Conservation (phyloP, 2,797 vertebrate species). For the Astyanax mexicanus region DNA sequence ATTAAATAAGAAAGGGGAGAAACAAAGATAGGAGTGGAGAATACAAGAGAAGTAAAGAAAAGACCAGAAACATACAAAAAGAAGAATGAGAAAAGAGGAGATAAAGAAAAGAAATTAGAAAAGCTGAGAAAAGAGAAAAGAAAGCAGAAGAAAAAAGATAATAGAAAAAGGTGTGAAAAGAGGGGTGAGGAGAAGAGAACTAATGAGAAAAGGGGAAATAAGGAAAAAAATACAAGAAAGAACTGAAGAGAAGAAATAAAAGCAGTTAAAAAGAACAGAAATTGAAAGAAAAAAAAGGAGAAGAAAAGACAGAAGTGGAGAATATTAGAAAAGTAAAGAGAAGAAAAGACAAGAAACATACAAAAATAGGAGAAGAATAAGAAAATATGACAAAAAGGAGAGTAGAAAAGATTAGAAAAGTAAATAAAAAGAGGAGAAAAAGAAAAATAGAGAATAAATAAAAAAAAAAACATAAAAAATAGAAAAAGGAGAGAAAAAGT, state of each 20-base stretch:
- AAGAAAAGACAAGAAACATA: too few relatives aligned
- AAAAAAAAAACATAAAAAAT: not conserved
- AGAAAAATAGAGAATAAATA: not conserved
- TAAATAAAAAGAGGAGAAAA: not conserved
- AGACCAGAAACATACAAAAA: slow-evolving; percentile 7
- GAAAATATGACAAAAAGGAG: not conserved
- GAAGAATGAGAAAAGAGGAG: slow-evolving; percentile 7
- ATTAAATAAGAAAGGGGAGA: not conserved
- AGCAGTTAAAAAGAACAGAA: too few relatives aligned
- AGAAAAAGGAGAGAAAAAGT: not conserved
- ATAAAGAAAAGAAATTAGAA: too few relatives aligned
- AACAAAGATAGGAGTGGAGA: too few relatives aligned
- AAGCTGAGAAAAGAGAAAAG: not conserved
- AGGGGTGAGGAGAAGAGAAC: not conserved
- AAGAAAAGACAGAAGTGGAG: too few relatives aligned
- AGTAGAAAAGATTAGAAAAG: not conserved
- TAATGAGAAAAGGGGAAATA: not conserved
- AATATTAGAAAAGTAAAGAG: too few relatives aligned
- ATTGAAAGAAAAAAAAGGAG: too few relatives aligned
- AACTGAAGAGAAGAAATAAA: too few relatives aligned
- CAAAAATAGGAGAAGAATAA: not conserved
- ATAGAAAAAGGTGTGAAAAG: too few relatives aligned
- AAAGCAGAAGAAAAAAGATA: not conserved
- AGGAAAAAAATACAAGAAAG: too few relatives aligned
- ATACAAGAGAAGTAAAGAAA: not conserved